phyloP scores from a whole-genome alignment of 2,797 vertebrate species.

The Xenops minutus region DNA sequence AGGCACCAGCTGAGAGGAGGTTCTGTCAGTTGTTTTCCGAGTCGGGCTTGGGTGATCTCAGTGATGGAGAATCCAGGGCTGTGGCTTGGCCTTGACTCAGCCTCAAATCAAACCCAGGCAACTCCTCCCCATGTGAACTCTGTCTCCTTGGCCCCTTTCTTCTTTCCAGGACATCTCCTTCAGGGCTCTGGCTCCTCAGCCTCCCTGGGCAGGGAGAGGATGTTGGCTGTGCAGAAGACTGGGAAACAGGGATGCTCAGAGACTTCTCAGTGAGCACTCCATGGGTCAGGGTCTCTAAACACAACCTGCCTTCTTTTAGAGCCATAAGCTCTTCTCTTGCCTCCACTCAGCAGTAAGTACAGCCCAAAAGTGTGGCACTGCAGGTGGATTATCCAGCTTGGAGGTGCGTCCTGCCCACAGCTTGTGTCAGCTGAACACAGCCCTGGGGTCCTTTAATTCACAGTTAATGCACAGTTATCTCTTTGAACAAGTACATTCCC shows the following conservation, averaged over 20 bases:
- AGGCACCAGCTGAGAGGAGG: neutral
- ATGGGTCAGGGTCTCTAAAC: neutral
- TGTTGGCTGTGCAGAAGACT: neutral
- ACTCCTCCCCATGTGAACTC: neutral
- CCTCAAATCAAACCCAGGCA: constrained; percentile 11
- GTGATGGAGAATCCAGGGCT: constrained; percentile 17
- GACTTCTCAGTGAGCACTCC: neutral
- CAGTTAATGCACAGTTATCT: neutral
- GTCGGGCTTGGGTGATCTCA: neutral
- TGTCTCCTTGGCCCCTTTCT: neutral
- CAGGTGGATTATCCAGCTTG: neutral
- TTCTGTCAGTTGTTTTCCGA: neutral
- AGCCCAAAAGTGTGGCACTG: neutral
- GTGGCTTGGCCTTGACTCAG: constrained; percentile 45
- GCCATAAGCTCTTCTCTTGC: neutral
- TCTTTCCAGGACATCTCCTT: neutral
- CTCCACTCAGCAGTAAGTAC: neutral
- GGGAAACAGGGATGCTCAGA: neutral
- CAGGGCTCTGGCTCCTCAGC: neutral
- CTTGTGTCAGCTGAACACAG: neutral
- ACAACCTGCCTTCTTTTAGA: neutral
- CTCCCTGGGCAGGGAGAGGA: neutral
- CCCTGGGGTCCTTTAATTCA: neutral
- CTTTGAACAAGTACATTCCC: neutral
- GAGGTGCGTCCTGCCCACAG: neutral